These are phyloP conservation scores for Myiotriccus ornatus DNA, from an alignment of 2,797 vertebrate genomes.

Conservation along the genomic window DNA sequence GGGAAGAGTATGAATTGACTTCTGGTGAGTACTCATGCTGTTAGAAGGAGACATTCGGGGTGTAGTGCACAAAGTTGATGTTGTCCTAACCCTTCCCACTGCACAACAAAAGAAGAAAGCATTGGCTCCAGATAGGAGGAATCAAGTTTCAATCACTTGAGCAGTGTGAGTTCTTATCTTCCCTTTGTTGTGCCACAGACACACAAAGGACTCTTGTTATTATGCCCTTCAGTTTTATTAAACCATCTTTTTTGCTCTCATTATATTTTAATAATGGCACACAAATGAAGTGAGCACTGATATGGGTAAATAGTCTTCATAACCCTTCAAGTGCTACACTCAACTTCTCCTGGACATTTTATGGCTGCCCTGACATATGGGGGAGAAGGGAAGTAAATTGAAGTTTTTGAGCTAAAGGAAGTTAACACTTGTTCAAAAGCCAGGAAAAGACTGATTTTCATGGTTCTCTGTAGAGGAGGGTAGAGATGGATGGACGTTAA, in stretches of 20 bases:
- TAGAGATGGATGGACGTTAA: background rate
- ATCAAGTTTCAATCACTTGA: background rate
- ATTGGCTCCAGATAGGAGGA: accelerated
- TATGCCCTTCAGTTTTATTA: background rate
- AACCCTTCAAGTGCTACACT: background rate
- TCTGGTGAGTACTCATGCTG: background rate
- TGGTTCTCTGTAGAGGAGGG: background rate
- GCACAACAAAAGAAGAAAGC: background rate
- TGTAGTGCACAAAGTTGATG: accelerated
- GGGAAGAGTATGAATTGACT: background rate
- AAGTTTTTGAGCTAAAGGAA: background rate
- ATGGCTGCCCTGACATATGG: background rate
- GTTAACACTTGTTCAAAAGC: background rate
- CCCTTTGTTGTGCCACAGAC: background rate
- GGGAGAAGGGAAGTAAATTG: background rate
- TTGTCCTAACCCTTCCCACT: background rate
- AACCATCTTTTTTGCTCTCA: background rate
- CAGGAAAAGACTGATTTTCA: background rate
- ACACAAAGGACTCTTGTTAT: background rate
- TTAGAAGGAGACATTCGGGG: background rate
- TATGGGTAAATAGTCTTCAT: background rate
- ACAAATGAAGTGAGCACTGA: background rate
- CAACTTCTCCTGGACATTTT: background rate
- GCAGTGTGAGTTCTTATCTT: background rate
- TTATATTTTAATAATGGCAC: background rate